These are phyloP conservation scores for Rotaria macrura DNA, from an alignment of 2,888 invertebrate species.

Conservation along the genomic window DNA sequence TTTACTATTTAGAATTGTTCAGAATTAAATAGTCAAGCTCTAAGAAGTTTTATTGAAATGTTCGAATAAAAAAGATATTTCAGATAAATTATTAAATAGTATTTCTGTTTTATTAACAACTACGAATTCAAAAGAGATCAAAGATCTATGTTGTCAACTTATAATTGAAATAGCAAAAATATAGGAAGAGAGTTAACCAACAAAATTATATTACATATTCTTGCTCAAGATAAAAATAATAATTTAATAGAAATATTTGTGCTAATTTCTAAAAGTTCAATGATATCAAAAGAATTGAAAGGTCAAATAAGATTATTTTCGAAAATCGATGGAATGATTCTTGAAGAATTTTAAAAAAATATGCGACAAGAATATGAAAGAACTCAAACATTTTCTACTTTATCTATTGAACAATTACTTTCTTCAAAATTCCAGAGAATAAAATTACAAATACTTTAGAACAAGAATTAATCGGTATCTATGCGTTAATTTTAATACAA, in stretches of 20 bases:
- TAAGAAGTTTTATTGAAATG: not conserved
- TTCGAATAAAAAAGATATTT: not conserved
- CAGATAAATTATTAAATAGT: not conserved
- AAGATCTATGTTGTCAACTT: not conserved
- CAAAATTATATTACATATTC: not conserved
- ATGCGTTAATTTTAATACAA: too few relatives aligned
- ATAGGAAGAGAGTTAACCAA: not conserved
- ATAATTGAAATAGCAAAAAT: not conserved
- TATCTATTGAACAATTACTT: not conserved
- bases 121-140: not conserved
- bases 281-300: not conserved
- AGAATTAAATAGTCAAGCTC: not conserved
- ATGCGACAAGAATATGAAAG: not conserved
- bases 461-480: not conserved
- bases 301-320: not conserved
- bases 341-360: not conserved
- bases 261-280: not conserved
- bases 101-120: not conserved
- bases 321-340: too few relatives aligned
- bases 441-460: not conserved
- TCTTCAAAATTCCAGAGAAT: not conserved
- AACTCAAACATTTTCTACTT: not conserved
- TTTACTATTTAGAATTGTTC: not conserved
- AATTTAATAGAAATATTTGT: not conserved
- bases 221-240: not conserved